A percentile compares a stretch with the other conserved stretches of the same genome.
Conservation (phyloP, 2,797 vertebrate genomes). For the Gymnopithys bicolor region DNA sequence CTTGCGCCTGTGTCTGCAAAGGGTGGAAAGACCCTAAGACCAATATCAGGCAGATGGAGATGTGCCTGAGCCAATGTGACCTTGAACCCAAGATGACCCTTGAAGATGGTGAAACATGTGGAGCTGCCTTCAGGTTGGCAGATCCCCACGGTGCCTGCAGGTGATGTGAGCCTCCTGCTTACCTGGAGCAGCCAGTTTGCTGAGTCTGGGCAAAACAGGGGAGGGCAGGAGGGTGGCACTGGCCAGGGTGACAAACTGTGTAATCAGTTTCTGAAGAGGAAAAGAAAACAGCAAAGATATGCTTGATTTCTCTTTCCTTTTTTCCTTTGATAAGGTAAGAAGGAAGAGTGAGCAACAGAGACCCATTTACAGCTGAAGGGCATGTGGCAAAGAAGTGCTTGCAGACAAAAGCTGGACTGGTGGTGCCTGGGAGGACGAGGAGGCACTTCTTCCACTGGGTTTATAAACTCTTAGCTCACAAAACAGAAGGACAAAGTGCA, state of each 20-base stretch:
- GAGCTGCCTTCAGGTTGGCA: neutral
- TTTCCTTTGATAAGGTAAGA: neutral
- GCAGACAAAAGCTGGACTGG: neutral
- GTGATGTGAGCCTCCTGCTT: neutral
- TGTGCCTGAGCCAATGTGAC: neutral
- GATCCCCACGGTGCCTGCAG: neutral
- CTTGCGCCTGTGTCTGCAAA: neutral
- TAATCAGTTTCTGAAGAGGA: neutral
- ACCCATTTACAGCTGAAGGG: neutral
- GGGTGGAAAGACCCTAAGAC: neutral
- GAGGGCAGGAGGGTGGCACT: neutral
- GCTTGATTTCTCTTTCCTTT: neutral
- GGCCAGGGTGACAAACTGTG: neutral
- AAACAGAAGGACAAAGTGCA: conserved; percentile 9
- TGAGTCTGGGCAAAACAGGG: neutral
- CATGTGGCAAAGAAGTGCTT: rapidly evolving
- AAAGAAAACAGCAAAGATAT: neutral
- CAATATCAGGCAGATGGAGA: neutral
- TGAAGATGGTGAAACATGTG: neutral
- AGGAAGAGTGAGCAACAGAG: neutral
- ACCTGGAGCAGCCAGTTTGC: neutral
- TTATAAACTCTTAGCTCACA: neutral
- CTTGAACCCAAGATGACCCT: neutral
- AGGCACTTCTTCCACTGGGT: neutral
- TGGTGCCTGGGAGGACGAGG: neutral